Base-by-base conservation (phyloP, 1,140 invertebrate genomes). In the Dendrolimus punctatus region DNA sequence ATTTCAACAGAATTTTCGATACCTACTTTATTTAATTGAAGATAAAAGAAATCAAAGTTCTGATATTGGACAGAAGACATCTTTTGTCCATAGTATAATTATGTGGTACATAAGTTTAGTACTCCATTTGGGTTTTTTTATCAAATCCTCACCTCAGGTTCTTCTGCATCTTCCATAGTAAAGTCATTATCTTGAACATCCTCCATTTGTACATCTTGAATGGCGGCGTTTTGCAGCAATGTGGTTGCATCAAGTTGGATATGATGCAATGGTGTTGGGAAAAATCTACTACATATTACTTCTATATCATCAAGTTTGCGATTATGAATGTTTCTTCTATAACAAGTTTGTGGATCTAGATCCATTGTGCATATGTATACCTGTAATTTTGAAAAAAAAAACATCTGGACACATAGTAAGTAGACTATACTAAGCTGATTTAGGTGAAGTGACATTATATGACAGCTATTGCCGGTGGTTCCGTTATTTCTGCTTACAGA, bases 311-410 rank as follows among this genome's bases (percentile, higher is more conserved):
- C 89, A 62, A 94, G 88, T 3, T 85, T 92, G 46, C 96, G 90
- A 52, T 94, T 91, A 73, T 98, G 96, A 61, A 94, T 92, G 79
- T 98, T 98, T 47, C 94, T 87, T 75, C 94, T 94, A 41, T 90
- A 87, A 79, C 96, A 98, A 0, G 91, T 87, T 61, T 91, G 88
- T 9, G 92, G 67, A 80, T 96, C 95, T 74, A 93, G 91, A 64
- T 96, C 93, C 90, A 98, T 90, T 76, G 98, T 95, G 68, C 93
- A 94, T 46, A 97, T 90, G 72, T 96, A 97, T 0, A 95, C 94
- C 95, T 96, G 71, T 6, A 56, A 55, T 49, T 39, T 23, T 23
- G 23, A 23, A 23, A 23, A 23, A 23, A 23, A 23, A 23, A 23
- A 23, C 23, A 23, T 23, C 23, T 23, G 23, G 23, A 23, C 23